Conservation (phyloP, 2,113 vertebrate genomes). For the Sorex fumeus region DNA sequence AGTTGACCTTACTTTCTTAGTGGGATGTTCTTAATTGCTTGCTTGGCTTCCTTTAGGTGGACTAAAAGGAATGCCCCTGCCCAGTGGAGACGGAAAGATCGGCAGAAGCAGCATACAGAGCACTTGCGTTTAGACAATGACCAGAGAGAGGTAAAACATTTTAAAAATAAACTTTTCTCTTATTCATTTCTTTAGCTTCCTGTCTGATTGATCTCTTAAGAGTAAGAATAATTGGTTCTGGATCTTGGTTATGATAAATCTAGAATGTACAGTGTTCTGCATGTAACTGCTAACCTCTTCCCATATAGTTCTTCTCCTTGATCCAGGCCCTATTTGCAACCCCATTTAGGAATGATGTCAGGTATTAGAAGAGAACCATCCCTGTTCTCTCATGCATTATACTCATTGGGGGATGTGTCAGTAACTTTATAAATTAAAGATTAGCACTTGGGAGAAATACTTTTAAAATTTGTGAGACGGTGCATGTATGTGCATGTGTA, state of each 20-base stretch:
- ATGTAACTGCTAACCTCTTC: neutral
- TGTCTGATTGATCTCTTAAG: slow-evolving; percentile 25
- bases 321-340: neutral
- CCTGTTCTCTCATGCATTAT: neutral
- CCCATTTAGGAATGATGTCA: neutral
- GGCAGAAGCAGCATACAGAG: slow-evolving; percentile 98
- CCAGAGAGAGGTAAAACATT: slow-evolving; percentile 95
- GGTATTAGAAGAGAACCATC: slow-evolving; percentile 1
- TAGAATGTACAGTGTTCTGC: neutral
- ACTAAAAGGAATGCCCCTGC: slow-evolving; percentile 97
- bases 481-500: neutral
- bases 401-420: neutral
- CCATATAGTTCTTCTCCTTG: neutral
- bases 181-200: neutral
- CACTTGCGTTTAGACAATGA: slow-evolving; percentile 98
- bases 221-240: slow-evolving; percentile 16
- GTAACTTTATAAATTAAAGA: slow-evolving; percentile 28
- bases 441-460: slow-evolving; percentile 14
- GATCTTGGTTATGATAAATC: slow-evolving; percentile 15
- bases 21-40: slow-evolving; percentile 50
- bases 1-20: slow-evolving; percentile 34
- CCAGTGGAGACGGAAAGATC: slow-evolving; percentile 97
- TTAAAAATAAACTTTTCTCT: neutral
- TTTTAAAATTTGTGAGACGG: slow-evolving; percentile 46
- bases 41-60: slow-evolving; percentile 90